These are phyloP conservation scores for Brachionus paranguensis DNA, from an alignment of 1,140 invertebrate species.

Conservation along the genomic window DNA sequence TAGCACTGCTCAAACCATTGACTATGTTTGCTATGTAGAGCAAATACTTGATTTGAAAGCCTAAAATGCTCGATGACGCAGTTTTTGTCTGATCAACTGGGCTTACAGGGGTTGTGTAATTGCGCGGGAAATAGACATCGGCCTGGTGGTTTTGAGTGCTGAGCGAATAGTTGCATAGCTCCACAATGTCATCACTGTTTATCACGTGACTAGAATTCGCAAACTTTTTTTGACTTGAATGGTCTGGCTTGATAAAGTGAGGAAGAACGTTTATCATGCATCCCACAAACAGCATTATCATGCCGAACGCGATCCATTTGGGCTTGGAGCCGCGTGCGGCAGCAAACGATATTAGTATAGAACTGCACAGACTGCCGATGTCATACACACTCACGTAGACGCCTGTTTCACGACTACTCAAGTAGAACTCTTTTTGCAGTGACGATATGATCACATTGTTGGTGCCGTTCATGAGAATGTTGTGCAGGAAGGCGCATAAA, in stretches of 20 bases:
- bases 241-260: conserved; percentile 10
- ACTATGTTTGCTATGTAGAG: conserved; percentile 20
- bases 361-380: conserved; percentile 22
- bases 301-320: conserved; percentile 22
- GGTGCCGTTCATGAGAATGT: conserved; percentile 34
- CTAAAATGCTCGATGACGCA: not conserved
- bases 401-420: conserved; percentile 19
- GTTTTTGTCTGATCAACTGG: not conserved
- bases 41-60: conserved; percentile 27
- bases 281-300: conserved; percentile 3
- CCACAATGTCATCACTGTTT: not conserved
- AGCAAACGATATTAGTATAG: not conserved
- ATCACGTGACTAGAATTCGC: not conserved
- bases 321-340: conserved; percentile 19
- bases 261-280: conserved; percentile 27
- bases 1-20: conserved; percentile 26
- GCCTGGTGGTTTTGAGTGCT: not conserved
- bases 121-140: not conserved
- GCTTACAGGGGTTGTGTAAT: not conserved
- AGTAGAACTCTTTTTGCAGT: conserved; percentile 35
- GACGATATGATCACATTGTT: conserved; percentile 36
- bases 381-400: conserved; percentile 32
- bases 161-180: conserved; percentile 10
- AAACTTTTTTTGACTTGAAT: not conserved
- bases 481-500: conserved; percentile 23